Evolutionary conservation across 1,140 invertebrate species (phyloP).

Genomic region (Meloidogyne chitwoodi): DNA sequence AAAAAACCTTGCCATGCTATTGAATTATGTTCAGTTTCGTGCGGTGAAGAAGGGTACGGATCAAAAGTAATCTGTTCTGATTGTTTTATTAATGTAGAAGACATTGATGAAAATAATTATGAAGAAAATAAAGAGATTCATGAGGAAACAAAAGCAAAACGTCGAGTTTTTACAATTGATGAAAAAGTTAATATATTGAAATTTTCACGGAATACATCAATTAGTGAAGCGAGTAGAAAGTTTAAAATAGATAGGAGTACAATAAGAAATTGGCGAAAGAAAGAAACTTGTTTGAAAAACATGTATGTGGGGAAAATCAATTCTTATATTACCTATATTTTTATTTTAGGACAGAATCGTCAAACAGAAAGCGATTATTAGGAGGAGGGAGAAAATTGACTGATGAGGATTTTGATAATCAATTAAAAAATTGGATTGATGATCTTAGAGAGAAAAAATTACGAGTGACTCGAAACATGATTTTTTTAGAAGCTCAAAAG

Average conservation of each 20-base stretch:
- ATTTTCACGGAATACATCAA: neutral
- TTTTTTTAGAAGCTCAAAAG: neutral
- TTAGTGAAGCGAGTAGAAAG: neutral
- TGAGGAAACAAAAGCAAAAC: neutral
- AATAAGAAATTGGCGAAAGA: neutral
- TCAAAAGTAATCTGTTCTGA: too few relatives aligned
- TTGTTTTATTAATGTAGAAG: too few relatives aligned
- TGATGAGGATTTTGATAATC: neutral
- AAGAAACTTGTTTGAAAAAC: neutral
- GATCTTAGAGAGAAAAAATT: constrained; percentile 7
- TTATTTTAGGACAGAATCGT: neutral
- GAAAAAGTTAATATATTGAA: constrained; percentile 11
- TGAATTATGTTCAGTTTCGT: too few relatives aligned
- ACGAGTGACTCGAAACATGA: constrained; percentile 4
- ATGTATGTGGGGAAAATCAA: neutral
- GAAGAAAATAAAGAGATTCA: too few relatives aligned
- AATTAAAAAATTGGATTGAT: neutral
- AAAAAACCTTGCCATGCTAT: too few relatives aligned
- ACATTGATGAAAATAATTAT: too few relatives aligned
- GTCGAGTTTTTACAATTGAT: neutral
- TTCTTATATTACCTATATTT: neutral
- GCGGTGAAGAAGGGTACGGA: too few relatives aligned
- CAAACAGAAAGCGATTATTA: neutral
- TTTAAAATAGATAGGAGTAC: neutral
- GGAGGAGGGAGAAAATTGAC: constrained; percentile 1